Percentiles rank a stretch among this genome's conserved stretches.
These are phyloP conservation scores for Phyllotis vaccarum DNA, from an alignment of 2,797 vertebrate genomes.

Conservation along the genomic window DNA sequence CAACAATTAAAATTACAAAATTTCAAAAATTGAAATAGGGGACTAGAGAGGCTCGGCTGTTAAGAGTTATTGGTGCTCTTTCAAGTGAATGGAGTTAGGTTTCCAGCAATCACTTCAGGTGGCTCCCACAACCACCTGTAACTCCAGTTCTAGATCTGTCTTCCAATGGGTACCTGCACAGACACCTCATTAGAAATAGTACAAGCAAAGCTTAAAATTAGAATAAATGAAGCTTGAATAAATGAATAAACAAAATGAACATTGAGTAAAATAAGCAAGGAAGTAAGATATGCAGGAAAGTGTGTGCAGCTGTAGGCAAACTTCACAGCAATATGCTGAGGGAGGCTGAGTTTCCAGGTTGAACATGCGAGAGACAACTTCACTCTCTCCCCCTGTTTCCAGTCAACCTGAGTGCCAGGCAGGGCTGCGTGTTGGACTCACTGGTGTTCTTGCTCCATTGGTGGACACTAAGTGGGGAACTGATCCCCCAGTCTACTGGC, in stretches of 20 bases:
- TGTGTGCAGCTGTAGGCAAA: background rate
- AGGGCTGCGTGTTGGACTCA: rapidly evolving
- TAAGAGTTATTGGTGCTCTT: background rate
- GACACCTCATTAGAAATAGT: background rate
- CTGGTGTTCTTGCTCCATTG: rapidly evolving
- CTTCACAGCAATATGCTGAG: no score
- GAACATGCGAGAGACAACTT: background rate
- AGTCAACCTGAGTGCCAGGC: background rate
- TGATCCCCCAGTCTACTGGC: background rate
- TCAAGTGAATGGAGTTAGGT: background rate
- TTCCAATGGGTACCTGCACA: background rate
- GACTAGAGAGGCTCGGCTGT: background rate
- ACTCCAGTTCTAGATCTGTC: background rate
- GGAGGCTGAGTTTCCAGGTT: background rate
- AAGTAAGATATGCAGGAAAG: background rate
- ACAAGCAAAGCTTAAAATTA: background rate
- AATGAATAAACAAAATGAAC: no score
- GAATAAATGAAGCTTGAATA: background rate
- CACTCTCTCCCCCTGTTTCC: background rate
- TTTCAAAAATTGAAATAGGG: background rate
- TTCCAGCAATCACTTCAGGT: no score
- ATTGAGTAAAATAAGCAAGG: background rate
- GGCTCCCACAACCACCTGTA: background rate
- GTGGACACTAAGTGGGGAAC: background rate
- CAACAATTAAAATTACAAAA: background rate